Evolutionary conservation across 1,140 invertebrate species (phyloP).

Genomic region (Lordiphosa mommai): DNA sequence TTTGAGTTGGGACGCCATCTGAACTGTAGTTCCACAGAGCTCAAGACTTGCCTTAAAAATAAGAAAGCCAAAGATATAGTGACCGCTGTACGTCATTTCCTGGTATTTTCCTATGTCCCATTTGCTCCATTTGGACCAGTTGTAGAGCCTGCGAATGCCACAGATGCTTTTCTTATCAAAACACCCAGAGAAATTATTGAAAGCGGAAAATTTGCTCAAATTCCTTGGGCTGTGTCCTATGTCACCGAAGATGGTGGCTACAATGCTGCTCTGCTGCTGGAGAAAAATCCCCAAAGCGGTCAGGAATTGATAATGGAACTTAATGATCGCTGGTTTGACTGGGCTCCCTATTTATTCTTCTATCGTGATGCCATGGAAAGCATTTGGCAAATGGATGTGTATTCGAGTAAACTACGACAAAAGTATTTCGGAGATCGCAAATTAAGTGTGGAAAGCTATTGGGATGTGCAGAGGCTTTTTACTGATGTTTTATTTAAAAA

Average conservation of each 20-base stretch:
- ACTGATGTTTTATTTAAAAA: constrained; percentile 57
- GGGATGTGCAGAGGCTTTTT: constrained; percentile 38
- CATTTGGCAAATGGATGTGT: constrained; percentile 32
- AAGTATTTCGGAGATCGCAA: constrained; percentile 34
- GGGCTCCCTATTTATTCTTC: constrained; percentile 46
- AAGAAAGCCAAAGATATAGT: constrained; percentile 75
- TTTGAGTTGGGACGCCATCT: constrained; percentile 81
- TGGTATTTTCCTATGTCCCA: constrained; percentile 81
- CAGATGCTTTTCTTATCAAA: constrained; percentile 80
- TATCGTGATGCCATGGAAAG: constrained; percentile 34
- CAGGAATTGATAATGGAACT: constrained; percentile 20
- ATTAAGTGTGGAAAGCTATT: constrained; percentile 40
- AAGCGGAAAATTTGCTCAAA: constrained; percentile 80
- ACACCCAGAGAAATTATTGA: constrained; percentile 80
- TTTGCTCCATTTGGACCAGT: constrained; percentile 83
- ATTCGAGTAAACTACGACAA: constrained; percentile 27
- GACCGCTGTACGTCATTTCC: constrained; percentile 36
- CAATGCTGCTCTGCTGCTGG: constrained; percentile 75
- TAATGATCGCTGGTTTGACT: constrained; percentile 46
- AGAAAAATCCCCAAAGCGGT: not conserved
- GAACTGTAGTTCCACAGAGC: constrained; percentile 81
- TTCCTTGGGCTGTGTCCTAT: constrained; percentile 81
- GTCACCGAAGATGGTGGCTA: constrained; percentile 81
- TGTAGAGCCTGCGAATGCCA: constrained; percentile 70
- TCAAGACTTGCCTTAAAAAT: constrained; percentile 82